These are phyloP conservation scores for Ochropleura leucogaster DNA, from an alignment of 2,888 invertebrate species.

Conservation along the genomic window DNA sequence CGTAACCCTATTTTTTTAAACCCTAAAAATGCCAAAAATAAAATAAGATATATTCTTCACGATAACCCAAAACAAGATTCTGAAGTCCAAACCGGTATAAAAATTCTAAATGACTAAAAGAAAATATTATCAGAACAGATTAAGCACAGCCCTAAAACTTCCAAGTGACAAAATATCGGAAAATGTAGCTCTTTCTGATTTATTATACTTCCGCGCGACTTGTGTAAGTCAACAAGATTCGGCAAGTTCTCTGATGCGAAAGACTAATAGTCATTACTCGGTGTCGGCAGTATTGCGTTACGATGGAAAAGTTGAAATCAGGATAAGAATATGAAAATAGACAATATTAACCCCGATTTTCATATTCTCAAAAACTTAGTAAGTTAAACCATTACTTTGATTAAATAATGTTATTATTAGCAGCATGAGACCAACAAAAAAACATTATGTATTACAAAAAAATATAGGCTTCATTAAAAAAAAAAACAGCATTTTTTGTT, in stretches of 20 bases:
- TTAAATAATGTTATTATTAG: too few species aligned
- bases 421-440: too few species aligned
- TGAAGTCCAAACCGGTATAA: neutral
- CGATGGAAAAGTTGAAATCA: neutral
- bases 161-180: slow-evolving; percentile 41
- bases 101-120: neutral
- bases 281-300: slow-evolving; percentile 15
- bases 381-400: neutral
- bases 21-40: too few species aligned
- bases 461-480: too few species aligned
- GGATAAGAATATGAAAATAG: neutral
- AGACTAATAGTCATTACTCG: slow-evolving; percentile 36
- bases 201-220: slow-evolving; percentile 51
- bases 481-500: too few species aligned
- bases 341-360: neutral
- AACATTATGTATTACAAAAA: too few species aligned
- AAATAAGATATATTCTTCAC: neutral
- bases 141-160: neutral
- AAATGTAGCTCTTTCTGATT: slow-evolving; percentile 44
- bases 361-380: neutral
- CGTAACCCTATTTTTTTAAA: too few species aligned
- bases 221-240: slow-evolving; percentile 33
- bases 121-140: neutral
- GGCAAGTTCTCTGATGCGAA: slow-evolving; percentile 25
- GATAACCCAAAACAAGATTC: neutral